A percentile compares a stretch with the other conserved stretches of the same genome.
Conservation (phyloP, 1,140 invertebrate genomes). For the Lucilia sericata region DNA sequence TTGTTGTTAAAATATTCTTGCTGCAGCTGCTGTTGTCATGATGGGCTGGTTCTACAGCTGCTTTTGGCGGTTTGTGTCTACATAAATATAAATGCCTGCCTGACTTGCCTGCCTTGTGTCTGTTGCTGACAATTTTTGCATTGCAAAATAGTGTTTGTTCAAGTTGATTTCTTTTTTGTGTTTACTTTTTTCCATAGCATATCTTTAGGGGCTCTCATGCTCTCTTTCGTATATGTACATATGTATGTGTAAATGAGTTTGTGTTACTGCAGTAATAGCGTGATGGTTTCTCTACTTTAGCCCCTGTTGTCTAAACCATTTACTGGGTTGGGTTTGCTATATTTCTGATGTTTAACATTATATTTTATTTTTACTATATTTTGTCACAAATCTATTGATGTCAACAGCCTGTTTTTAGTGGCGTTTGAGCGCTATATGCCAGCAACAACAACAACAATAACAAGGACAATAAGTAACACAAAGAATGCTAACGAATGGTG, state of each 20-base stretch:
- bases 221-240: background rate
- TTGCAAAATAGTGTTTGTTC: background rate
- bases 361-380: background rate
- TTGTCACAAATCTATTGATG: constrained; percentile 22
- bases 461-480: background rate
- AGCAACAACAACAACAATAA: background rate
- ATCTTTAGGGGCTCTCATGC: background rate
- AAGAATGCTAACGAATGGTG: background rate
- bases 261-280: background rate
- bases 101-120: too few species aligned
- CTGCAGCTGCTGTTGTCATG: background rate
- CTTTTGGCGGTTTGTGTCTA: constrained; percentile 5
- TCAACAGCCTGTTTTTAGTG: constrained; percentile 10
- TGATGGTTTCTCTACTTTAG: background rate
- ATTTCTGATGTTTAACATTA: background rate
- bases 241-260: background rate
- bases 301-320: too few species aligned
- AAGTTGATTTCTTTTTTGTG: background rate
- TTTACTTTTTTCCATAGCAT: background rate
- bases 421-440: background rate
- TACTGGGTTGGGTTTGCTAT: too few species aligned
- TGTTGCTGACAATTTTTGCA: background rate
- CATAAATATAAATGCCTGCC: too few species aligned
- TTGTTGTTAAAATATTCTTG: constrained; percentile 10
- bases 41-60: background rate